Evolutionary conservation across 2,888 invertebrate species (phyloP), one percentile per base, ranked within the genome.

Genomic region (Oscheius sp.): DNA sequence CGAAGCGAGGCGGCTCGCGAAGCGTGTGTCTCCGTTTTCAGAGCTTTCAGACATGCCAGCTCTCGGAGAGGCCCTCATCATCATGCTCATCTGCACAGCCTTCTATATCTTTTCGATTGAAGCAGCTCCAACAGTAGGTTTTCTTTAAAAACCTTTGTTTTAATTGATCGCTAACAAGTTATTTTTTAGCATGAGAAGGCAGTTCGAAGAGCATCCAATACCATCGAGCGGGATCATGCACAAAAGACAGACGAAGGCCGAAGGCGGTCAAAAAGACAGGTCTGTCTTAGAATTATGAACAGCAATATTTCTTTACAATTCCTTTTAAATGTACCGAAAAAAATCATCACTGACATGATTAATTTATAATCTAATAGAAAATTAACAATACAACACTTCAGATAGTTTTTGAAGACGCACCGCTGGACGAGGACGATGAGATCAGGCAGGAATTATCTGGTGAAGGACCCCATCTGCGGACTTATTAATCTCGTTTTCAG

Each of bases 401-500:
- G 59, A 44, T 59, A 17, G 5, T 59, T n/a, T n/a, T 59, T 5
- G 59, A 41, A 28, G 59, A 41, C 12, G 24, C 59, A 4, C 59
- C 59, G 26, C 9, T 59, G 28, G 59, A 59, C 20, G 59, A 59
- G 44, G 59, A 41, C 17, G 59, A 59, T 17, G 28, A 59, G 17
- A 38, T 59, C 12, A 59, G 45, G 30, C 59, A 59, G 28, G 44
- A 59, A 44, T 44, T 59, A 8, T 59, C 59, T 44, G 59, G 59
- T 59, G 33, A n/a, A n/a, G n/a, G 20, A 8, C 9, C 56, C 38
- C 38, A 36, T n/a, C 56, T 56, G 36, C 20, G 6, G n/a, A 20
- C 38, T 56, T 32, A 38, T 57, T 49, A 33, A 33, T 32, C 62
- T 47, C 62, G 36, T 49, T 70, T 72, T 1, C 74, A 76, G 76